Conservation (phyloP, 2,797 vertebrate genomes). For the Myotis findleyi region DNA sequence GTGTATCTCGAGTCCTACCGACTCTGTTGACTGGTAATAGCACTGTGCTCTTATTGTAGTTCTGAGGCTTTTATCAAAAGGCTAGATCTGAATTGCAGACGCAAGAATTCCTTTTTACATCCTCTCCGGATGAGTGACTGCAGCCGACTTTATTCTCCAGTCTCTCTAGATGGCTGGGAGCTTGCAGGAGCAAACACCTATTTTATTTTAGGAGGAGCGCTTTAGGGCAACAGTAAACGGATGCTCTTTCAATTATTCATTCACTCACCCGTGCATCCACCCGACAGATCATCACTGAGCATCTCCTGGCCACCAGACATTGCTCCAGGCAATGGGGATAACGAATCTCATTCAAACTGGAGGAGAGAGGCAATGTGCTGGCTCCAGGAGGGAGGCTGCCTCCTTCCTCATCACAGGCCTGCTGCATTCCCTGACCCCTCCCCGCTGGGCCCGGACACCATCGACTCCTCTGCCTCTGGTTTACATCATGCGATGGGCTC, state of each 20-base stretch:
- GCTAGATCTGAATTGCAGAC: neutral
- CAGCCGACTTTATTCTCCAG: neutral
- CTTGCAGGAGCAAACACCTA: neutral
- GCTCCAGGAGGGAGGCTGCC: neutral
- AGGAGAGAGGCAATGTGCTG: neutral
- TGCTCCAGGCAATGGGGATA: neutral
- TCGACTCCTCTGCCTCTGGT: neutral
- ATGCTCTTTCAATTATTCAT: neutral
- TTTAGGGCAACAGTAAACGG: neutral
- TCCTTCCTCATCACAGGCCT: neutral
- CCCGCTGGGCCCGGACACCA: neutral
- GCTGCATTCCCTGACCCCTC: neutral
- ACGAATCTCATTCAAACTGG: neutral
- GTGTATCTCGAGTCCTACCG: neutral
- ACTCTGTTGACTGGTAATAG: neutral
- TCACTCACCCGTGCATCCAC: neutral
- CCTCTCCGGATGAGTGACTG: constrained; percentile 14
- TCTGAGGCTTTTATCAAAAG: constrained; percentile 55
- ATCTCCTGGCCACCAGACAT: neutral
- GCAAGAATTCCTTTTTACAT: constrained; percentile 14
- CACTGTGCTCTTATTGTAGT: neutral
- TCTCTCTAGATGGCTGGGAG: neutral
- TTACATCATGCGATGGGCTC: neutral
- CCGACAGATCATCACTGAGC: neutral
- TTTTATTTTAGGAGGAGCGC: neutral